Conservation (phyloP, 1,140 invertebrate genomes). For the Camponotus pennsylvanicus region DNA sequence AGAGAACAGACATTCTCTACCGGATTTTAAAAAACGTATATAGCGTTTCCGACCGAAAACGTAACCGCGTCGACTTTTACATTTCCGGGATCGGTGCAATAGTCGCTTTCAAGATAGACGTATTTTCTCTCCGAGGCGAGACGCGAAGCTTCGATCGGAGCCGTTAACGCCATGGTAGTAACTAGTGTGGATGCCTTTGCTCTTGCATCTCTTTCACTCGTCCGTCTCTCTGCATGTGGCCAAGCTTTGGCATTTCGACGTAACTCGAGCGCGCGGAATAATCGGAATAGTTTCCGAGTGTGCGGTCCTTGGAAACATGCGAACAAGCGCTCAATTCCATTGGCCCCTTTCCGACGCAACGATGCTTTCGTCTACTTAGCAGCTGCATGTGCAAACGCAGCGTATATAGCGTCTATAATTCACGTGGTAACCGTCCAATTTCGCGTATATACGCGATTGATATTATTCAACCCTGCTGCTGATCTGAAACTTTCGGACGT, state of each 20-base stretch:
- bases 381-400: conserved; percentile 48
- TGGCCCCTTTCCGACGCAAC: conserved; percentile 32
- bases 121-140: conserved; percentile 28
- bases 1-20: neutral
- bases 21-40: neutral
- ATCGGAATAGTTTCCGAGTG: conserved; percentile 56
- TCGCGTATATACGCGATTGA: conserved; percentile 2
- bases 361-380: conserved; percentile 58
- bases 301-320: conserved; percentile 49
- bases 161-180: conserved; percentile 22
- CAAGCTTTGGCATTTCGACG: conserved; percentile 35
- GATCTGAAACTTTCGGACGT: neutral
- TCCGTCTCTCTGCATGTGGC: conserved; percentile 21
- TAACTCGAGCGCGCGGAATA: conserved; percentile 41
- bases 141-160: neutral
- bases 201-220: neutral
- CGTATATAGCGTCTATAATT: conserved; percentile 24
- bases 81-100: conserved; percentile 15
- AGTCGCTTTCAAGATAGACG: conserved; percentile 1
- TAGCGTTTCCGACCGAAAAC: neutral
- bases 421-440: conserved; percentile 1
- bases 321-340: conserved; percentile 57
- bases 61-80: neutral
- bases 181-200: conserved; percentile 4
- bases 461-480: conserved; percentile 1